Evolutionary conservation across 2,797 vertebrate genomes (phyloP).

Genomic region (Lophotriccus pileatus): DNA sequence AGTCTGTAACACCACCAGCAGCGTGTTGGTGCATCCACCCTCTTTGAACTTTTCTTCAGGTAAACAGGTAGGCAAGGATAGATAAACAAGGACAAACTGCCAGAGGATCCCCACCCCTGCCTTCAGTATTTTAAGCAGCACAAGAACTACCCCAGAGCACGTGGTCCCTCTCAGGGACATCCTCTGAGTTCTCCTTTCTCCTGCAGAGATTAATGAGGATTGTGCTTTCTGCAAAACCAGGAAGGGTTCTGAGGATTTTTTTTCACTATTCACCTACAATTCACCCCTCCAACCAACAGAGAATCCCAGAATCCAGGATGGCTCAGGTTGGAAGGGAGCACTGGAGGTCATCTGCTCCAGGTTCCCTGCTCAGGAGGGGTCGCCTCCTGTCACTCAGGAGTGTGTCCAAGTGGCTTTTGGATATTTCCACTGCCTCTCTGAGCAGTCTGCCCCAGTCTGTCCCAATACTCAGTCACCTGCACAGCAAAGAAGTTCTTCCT

Average conservation of each 20-base stretch:
- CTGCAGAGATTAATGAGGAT: accelerated
- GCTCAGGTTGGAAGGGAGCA: not conserved
- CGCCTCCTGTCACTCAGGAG: not conserved
- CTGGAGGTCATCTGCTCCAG: not conserved
- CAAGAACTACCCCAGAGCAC: not conserved
- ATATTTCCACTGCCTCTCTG: not conserved
- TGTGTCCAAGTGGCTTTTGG: not conserved
- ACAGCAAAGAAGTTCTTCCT: not conserved
- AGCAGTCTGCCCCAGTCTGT: not conserved
- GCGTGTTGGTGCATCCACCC: accelerated
- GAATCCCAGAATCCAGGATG: not conserved
- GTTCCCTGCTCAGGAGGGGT: not conserved
- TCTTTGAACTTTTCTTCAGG: not conserved
- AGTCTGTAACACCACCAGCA: not conserved
- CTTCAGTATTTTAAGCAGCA: not conserved
- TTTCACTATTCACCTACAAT: not conserved
- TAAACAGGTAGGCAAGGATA: not conserved
- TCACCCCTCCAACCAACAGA: not conserved
- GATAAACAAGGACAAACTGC: not conserved
- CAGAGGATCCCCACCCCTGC: not conserved
- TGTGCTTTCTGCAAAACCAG: not conserved
- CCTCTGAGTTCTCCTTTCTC: not conserved
- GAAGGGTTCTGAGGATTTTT: not conserved
- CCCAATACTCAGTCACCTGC: not conserved
- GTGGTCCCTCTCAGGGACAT: not conserved